phyloP scores from a whole-genome alignment of 2,113 vertebrate species.

The Bettongia penicillata region DNA sequence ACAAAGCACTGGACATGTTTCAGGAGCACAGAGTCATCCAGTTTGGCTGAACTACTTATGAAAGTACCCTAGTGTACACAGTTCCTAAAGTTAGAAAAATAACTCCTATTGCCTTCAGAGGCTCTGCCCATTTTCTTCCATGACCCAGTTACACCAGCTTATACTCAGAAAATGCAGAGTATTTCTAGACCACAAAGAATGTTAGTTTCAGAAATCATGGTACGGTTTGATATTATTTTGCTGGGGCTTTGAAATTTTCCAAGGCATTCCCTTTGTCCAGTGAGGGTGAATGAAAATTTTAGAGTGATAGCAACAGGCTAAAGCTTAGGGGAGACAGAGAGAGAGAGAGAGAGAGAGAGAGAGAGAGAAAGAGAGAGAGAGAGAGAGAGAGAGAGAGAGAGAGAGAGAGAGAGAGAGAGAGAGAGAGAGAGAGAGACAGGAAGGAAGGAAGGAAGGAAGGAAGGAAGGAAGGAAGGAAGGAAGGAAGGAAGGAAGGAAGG shows the following conservation, averaged over 20 bases:
- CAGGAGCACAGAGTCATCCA: conserved; percentile 20
- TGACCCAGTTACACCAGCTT: conserved; percentile 64
- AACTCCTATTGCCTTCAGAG: conserved; percentile 61
- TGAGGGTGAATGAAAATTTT: neutral
- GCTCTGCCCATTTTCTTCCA: conserved; percentile 53
- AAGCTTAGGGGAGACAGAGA: neutral
- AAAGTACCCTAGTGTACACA: conserved; percentile 21
- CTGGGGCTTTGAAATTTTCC: neutral
- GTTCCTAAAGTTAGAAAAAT: conserved; percentile 35
- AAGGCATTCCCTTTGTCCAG: neutral
- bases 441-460: no score
- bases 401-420: neutral
- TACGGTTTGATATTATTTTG: neutral
- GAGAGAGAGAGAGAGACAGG: no score
- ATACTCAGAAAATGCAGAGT: conserved; percentile 55
- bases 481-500: no score
- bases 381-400: no score
- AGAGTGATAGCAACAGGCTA: neutral
- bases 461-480: no score
- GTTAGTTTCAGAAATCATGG: neutral
- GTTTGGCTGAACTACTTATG: conserved; percentile 28
- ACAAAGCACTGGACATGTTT: conserved; percentile 54
- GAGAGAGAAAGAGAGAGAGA: neutral
- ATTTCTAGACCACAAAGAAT: conserved; percentile 37
- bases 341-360: no score